phyloP scores from a whole-genome alignment of 2,113 vertebrate genomes.

The Athene noctua region DNA sequence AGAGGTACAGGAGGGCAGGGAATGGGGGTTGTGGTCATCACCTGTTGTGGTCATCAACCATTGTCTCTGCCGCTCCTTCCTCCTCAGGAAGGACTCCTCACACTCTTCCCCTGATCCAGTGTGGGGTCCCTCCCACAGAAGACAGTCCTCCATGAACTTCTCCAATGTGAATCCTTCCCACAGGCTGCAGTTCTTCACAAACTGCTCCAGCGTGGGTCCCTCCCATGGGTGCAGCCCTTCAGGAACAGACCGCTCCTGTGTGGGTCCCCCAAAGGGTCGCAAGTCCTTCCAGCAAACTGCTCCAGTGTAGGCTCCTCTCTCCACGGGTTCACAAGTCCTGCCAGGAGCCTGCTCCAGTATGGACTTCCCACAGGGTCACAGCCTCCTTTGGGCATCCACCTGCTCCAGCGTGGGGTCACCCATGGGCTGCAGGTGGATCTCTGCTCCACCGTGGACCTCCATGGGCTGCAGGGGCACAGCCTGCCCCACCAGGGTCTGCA shows the following conservation, averaged over 20 bases:
- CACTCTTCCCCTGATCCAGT: background rate
- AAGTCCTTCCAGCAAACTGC: background rate
- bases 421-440: background rate
- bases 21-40: background rate
- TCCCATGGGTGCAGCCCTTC: background rate
- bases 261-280: background rate
- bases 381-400: background rate
- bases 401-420: background rate
- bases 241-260: background rate
- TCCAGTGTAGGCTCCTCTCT: background rate
- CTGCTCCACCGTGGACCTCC: background rate
- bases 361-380: background rate
- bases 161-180: background rate
- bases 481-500: background rate
- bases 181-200: background rate
- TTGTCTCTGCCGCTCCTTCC: background rate
- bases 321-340: background rate
- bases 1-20: fast-evolving
- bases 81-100: background rate
- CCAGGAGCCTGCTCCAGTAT: background rate
- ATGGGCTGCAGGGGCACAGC: background rate
- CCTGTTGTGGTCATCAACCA: too few species aligned
- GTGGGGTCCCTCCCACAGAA: background rate
- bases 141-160: background rate
- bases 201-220: background rate